Base-by-base conservation (phyloP, 2,113 vertebrate genomes). In the Brachionichthys hirsutus region DNA sequence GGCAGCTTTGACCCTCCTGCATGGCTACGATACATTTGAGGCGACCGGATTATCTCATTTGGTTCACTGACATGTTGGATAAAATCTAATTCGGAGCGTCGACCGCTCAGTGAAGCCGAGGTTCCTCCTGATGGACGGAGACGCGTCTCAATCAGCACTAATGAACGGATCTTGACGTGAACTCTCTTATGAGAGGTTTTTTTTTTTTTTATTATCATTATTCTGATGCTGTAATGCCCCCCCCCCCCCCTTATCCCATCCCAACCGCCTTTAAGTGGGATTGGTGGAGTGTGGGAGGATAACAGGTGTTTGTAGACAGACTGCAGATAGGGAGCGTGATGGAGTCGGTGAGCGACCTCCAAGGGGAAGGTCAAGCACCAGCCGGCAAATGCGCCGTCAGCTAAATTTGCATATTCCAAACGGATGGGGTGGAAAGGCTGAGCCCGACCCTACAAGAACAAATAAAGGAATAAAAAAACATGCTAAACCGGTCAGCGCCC, bases 331-430 rank as follows among this genome's bases (percentile, higher is more conserved):
- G 85, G 79, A 88, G 86, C 80, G 87, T 90, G 89, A 92, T 89
- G 91, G 90, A 92, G 90, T 90, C 83, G 82, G 86, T 77, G 87
- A 86, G 87, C 86, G 89, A 91, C 90, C 90, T 92, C 90, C 85
- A 84, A 85, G 77, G 82, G 81, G 89, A 91, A 92, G 91, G 91
- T 92, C 88, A 85, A 84, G 91, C 87, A 85, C 87, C 90, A 91
- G 91, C 90, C 91, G 90, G 89, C 90, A 88, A 89, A 89, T 88
- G 91, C 90, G 87, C 85, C 73, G 87, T 92, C 91, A 91, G 91
- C 90, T 38, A 12, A 38, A 87, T 90, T 91, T 91, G 88, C 89
- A 91, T 92, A 90, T 91, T 91, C 81, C 89, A 85, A 92, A 90
- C 85, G 79, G 88, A 88, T 66, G 83, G 79, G 85, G 87, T 75